Evolutionary conservation across 2,113 vertebrate species (phyloP), one percentile per base, ranked within the genome.

Genomic region (Sterna hirundo): DNA sequence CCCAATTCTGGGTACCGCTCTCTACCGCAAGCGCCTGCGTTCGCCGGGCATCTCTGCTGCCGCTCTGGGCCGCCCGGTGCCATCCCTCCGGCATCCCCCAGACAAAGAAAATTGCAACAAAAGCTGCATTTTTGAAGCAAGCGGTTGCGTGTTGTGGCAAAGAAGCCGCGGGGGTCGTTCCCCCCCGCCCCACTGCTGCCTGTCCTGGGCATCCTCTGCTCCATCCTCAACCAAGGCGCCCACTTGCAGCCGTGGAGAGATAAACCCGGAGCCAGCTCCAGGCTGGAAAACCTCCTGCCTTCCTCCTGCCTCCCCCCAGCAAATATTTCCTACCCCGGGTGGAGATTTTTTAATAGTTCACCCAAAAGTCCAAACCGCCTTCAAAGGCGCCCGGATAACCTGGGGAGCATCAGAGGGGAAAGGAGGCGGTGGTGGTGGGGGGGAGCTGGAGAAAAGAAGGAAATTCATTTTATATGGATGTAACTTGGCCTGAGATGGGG

Each of bases 1-100:
- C 3, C 30, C 21, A 2, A 1, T 40, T 11, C 27, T 0, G 1
- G 0, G 69, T 4, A 9, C 15, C 6, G 47, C 21, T 0, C 61
- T 68, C 86, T n/a, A 6, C 64, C 25, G 72, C 40, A 6, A 27
- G 57, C 10, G 2, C 2, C 25, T 5, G 36, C 5, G 0, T 11
- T 49, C 2, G 0, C 69, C 4, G 86, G 94, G 92, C 76, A 75
- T 40, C 42, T 42, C 9, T 0, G 3, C 64, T 7, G 68, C 76
- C 13, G 22, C 62, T 38, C 52, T 20, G 78, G 93, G 58, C 82
- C 15, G 0, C 2, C 15, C 3, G 0, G 62, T 92, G 88, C 86
- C 93, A 82, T 34, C 0, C 2, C 74, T 36, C 5, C 34, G 1
- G 54, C 19, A 1, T 54, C 77, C 20, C 10, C 15, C 61, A 60